phyloP scores from a whole-genome alignment of 2,888 invertebrate species.

The Nemotelus nigrinus region DNA sequence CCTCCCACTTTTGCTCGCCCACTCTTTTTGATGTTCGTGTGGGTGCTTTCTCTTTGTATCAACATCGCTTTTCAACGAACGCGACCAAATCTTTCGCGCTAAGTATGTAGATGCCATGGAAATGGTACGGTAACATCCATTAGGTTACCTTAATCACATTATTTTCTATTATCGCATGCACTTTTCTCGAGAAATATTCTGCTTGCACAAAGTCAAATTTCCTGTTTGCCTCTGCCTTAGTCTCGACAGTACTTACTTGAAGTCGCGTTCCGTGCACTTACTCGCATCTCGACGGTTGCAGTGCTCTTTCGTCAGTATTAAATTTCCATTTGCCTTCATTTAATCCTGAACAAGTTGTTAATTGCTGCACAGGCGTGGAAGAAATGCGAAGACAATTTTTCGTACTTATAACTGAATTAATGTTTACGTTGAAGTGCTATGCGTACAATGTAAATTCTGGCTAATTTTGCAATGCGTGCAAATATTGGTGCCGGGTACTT shows the following conservation, averaged over 20 bases:
- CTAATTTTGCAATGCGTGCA: no score
- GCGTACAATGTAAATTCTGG: no score
- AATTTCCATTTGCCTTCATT: conserved; percentile 36
- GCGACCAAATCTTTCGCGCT: background rate
- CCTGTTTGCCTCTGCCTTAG: background rate
- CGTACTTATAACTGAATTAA: no score
- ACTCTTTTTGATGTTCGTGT: no score
- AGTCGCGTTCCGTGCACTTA: no score
- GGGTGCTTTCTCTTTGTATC: background rate
- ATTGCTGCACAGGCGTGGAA: conserved; percentile 10
- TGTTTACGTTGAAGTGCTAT: no score
- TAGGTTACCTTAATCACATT: conserved; percentile 33
- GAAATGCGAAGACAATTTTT: conserved; percentile 19
- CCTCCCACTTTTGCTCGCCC: no score
- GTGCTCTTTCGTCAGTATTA: conserved; percentile 19
- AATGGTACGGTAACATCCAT: conserved; percentile 19
- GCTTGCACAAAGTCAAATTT: conserved; percentile 29
- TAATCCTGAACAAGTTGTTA: conserved; percentile 13
- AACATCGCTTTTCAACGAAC: background rate
- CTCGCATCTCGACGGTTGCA: background rate
- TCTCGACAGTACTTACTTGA: background rate
- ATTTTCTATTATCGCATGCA: conserved; percentile 33
- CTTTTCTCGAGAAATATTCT: conserved; percentile 33
- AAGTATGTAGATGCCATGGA: background rate
- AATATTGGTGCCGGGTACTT: no score